Evolutionary conservation across 2,888 invertebrate genomes (phyloP).

Genomic region (Calliopum simillimum): DNA sequence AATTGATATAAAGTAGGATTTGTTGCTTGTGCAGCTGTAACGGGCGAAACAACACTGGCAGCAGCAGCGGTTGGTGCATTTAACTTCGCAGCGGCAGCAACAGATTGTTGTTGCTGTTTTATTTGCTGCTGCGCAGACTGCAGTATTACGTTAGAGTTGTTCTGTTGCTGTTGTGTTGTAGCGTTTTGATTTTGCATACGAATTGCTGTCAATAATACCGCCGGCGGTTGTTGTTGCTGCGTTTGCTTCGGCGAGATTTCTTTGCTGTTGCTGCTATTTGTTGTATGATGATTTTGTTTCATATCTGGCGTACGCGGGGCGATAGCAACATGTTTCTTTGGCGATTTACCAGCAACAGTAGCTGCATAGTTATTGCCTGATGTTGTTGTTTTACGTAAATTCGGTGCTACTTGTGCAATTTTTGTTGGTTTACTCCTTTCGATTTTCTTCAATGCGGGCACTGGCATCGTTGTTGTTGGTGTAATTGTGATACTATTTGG

Average conservation of each 20-base stretch:
- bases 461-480: constrained; percentile 48
- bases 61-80: constrained; percentile 28
- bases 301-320: constrained; percentile 66
- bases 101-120: constrained; percentile 39
- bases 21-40: constrained; percentile 35
- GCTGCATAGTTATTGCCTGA: constrained; percentile 42
- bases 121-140: constrained; percentile 50
- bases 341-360: constrained; percentile 58
- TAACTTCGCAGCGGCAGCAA: constrained; percentile 37
- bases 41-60: constrained; percentile 36
- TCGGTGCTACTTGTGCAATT: constrained; percentile 67
- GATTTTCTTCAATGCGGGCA: constrained; percentile 66
- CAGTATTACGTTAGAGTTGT: constrained; percentile 38
- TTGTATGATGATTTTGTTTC: constrained; percentile 52
- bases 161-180: constrained; percentile 46
- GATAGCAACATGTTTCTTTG: constrained; percentile 67
- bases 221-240: constrained; percentile 57
- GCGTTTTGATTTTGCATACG: constrained; percentile 66
- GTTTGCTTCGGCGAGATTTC: constrained; percentile 30
- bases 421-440: constrained; percentile 67
- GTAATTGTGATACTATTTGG: constrained; percentile 22
- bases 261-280: not conserved
- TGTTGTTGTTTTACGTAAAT: constrained; percentile 62
- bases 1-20: constrained; percentile 70
- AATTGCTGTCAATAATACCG: constrained; percentile 71